phyloP scores from a whole-genome alignment of 2,113 vertebrate species.

The Melierax canorus region DNA sequence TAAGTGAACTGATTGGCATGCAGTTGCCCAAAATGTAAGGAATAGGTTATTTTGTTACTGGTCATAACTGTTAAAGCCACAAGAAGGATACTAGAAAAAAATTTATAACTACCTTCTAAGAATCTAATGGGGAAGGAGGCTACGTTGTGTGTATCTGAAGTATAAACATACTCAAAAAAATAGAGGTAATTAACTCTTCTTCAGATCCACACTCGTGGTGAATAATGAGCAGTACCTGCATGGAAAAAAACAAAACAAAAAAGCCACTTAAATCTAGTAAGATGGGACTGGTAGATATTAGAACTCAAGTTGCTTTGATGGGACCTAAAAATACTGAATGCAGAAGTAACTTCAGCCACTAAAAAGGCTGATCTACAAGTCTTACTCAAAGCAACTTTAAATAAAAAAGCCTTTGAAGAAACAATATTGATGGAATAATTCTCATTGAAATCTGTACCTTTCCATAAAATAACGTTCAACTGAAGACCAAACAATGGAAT shows the following conservation, averaged over 20 bases:
- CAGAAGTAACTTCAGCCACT: conserved; percentile 65
- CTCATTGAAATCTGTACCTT: conserved; percentile 36
- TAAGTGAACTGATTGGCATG: conserved; percentile 80
- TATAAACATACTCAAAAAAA: conserved; percentile 85
- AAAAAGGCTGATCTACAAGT: conserved; percentile 55
- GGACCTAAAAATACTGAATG: conserved; percentile 64
- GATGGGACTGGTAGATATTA: conserved; percentile 79
- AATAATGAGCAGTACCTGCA: conserved; percentile 86
- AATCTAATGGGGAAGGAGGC: conserved; percentile 81
- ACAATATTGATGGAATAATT: conserved; percentile 39
- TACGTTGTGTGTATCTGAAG: conserved; percentile 86
- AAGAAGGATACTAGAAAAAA: conserved; percentile 81
- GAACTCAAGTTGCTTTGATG: conserved; percentile 74
- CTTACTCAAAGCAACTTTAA: conserved; percentile 67
- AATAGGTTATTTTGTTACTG: conserved; percentile 69
- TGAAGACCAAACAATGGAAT: conserved; percentile 44
- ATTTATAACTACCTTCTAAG: conserved; percentile 83
- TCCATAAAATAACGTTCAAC: conserved; percentile 26
- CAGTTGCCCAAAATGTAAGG: conserved; percentile 76
- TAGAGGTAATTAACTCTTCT: conserved; percentile 84
- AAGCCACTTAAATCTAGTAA: conserved; percentile 85
- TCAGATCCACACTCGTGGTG: conserved; percentile 85
- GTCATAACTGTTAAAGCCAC: conserved; percentile 77
- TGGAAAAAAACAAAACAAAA: conserved; percentile 82
- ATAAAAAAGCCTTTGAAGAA: conserved; percentile 66